A percentile compares a stretch with the other conserved stretches of the same genome.
Conservation (phyloP, 2,113 vertebrate species). For the Progne subis region DNA sequence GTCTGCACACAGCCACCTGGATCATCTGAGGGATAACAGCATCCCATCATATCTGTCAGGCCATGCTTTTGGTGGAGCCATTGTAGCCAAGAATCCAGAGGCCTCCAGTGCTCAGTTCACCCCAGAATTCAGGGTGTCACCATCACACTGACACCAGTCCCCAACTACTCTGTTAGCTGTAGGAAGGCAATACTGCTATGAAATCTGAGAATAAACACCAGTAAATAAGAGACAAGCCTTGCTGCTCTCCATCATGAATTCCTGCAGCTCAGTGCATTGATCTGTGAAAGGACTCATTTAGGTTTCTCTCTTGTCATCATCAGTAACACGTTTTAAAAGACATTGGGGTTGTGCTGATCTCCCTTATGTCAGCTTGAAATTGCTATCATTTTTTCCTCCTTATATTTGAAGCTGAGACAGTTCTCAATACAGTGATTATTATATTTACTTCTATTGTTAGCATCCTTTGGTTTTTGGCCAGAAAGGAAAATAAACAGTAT, state of each 20-base stretch:
- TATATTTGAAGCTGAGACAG: background rate
- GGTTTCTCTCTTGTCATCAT: background rate
- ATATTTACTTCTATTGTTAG: background rate
- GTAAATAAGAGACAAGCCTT: background rate
- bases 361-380: background rate
- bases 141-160: background rate
- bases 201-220: background rate
- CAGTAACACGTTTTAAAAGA: background rate
- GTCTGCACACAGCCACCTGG: background rate
- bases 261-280: background rate
- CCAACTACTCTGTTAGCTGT: background rate
- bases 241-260: background rate
- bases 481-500: background rate
- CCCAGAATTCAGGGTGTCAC: rapidly evolving
- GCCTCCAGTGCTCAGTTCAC: background rate
- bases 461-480: background rate
- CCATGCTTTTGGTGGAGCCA: background rate
- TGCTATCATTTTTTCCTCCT: background rate
- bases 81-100: background rate
- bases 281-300: background rate
- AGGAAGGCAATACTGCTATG: background rate
- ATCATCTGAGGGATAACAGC: too few relatives aligned
- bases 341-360: background rate
- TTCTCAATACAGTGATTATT: background rate
- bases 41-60: background rate